Conservation (phyloP, 2,113 vertebrate genomes). For the Rhinolophus sinicus region DNA sequence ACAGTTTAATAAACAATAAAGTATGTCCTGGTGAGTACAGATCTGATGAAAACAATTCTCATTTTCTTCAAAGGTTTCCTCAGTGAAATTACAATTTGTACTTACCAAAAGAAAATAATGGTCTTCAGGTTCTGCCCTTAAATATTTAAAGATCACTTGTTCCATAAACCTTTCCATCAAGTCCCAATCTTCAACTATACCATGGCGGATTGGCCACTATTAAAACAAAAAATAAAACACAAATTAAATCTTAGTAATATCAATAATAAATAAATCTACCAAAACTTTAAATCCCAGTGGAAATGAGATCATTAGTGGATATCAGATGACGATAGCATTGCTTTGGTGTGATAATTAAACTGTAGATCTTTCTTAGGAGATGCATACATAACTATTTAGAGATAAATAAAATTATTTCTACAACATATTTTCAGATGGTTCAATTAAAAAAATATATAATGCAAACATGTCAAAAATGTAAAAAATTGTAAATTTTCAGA, state of each 20-base stretch:
- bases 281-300: conserved; percentile 23
- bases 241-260: conserved; percentile 42
- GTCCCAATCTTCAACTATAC: conserved; percentile 99
- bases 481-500: background rate
- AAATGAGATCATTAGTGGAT: background rate
- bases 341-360: background rate
- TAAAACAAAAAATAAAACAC: conserved; percentile 46
- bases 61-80: conserved; percentile 38
- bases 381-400: background rate
- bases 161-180: conserved; percentile 99
- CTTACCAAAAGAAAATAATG: conserved; percentile 99
- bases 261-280: conserved; percentile 51
- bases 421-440: background rate
- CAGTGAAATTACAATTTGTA: conserved; percentile 57
- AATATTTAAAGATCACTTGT: conserved; percentile 99
- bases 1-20: conserved; percentile 1
- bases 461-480: conserved; percentile 23
- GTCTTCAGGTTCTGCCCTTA: conserved; percentile 98
- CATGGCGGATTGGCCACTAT: conserved; percentile 99
- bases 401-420: conserved; percentile 34
- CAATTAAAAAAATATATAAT: background rate
- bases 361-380: background rate
- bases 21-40: background rate
- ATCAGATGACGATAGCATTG: background rate
- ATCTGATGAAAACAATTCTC: conserved; percentile 26